Evolutionary conservation across 2,888 invertebrate species (phyloP), one percentile per base, ranked within the genome.

Genomic region (Folsomia manolachei): DNA sequence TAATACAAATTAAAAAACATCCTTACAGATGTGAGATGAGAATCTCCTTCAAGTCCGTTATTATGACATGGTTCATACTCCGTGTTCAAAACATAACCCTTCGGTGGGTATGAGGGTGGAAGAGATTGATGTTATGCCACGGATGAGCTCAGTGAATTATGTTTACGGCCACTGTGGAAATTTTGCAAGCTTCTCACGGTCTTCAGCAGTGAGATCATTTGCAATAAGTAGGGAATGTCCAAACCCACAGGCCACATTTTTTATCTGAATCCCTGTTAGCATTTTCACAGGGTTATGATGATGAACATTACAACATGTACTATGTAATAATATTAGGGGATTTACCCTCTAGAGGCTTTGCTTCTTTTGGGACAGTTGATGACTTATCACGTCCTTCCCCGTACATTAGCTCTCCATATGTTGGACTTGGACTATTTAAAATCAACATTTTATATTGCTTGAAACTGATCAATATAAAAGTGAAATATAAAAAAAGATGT

Each of bases 321-420:
- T 51, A 11, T 51, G 51, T 11, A 18, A 9, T 18, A 51, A 11
- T 51, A 51, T 51, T 51, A 51, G 9, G 18, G 51, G 9, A 9
- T 51, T 51, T 81, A 9, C 84, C 83, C 18, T 82, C 83, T 60
- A 87, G 79, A 1, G 85, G 82, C 78, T 86, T 87, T 69, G 95
- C 93, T 86, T 96, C 96, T 84, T 93, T 91, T 24, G 96, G 95
- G 27, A 89, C 88, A 1, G 94, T 90, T 1, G 94, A 91, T 0
- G 95, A 94, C 82, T 93, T 95, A 81, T 90, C 90, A 82, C 52
- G 51, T 39, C 91, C 89, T 80, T 95, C 95, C 0, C 96, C 96
- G 75, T 93, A 90, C 75, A 95, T 95, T 87, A 97, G 85, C 87
- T 96, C 96, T 0, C 97, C 97, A 82, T 90, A 96, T 1, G 95